A percentile compares a stretch with the other conserved stretches of the same genome.
Conservation (phyloP, 1,140 invertebrate species). For the Macrostomum lignano region DNA sequence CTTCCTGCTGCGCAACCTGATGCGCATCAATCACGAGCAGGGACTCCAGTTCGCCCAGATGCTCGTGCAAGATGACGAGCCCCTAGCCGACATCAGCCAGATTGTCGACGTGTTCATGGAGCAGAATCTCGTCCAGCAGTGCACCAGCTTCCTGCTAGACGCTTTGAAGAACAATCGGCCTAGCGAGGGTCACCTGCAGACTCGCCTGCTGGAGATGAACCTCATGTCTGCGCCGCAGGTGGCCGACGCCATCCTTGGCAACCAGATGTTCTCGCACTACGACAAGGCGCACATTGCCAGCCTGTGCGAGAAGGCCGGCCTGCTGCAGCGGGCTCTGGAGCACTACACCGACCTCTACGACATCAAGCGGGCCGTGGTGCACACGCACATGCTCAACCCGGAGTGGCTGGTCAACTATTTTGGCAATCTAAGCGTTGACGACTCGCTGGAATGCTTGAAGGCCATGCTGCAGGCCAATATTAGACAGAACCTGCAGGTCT, state of each 20-base stretch:
- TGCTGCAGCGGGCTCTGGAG: slow-evolving; percentile 50
- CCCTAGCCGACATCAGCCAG: too few relatives aligned
- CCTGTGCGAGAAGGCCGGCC: slow-evolving; percentile 87
- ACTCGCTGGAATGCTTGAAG: slow-evolving; percentile 86
- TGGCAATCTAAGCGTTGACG: slow-evolving; percentile 83
- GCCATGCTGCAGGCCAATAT: slow-evolving; percentile 94
- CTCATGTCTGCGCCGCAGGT: slow-evolving; percentile 89
- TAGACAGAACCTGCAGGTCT: slow-evolving; percentile 68
- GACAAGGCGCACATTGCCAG: slow-evolving; percentile 86
- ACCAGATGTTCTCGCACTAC: slow-evolving; percentile 98
- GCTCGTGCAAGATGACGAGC: slow-evolving; percentile 88
- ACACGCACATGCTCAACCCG: slow-evolving; percentile 74
- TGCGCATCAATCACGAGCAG: slow-evolving; percentile 86
- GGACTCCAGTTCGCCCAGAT: slow-evolving; percentile 39
- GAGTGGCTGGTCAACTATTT: slow-evolving; percentile 94
- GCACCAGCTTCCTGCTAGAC: slow-evolving; percentile 82
- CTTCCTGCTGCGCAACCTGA: slow-evolving; percentile 70
- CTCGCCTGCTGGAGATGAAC: slow-evolving; percentile 89
- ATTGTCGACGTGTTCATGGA: slow-evolving; percentile 99
- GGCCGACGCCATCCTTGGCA: slow-evolving; percentile 89
- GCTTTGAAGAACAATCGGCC: slow-evolving; percentile 91
- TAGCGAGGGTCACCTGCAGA: slow-evolving; percentile 76
- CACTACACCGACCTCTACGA: slow-evolving; percentile 67
- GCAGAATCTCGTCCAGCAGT: slow-evolving; percentile 89
- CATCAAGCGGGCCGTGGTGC: slow-evolving; percentile 85